Evolutionary conservation across 2,113 vertebrate species (phyloP), one percentile per base, ranked within the genome.

Genomic region (Synchiropus splendidus): DNA sequence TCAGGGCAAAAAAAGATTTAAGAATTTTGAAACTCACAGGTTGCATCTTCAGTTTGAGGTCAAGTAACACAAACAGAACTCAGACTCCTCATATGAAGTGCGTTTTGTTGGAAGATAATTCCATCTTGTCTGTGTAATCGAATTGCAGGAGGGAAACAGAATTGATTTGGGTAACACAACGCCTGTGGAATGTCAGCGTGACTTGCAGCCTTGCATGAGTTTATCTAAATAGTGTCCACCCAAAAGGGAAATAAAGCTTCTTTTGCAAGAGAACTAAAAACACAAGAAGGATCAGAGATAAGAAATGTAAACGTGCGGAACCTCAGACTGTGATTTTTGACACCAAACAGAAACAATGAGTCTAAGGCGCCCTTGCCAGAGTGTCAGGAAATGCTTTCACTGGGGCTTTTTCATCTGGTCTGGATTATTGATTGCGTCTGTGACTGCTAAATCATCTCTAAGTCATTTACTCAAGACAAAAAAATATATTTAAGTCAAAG

Each of bases 321-420:
- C n/a, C n/a, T n/a, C n/a, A n/a, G n/a, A 5, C 4, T 27, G 21
- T 27, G 21, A 8, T 27, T 27, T 27, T 27, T 27, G 21, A 27
- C 21, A 35, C 50, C 36, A 18, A 44, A 6, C 2, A 48, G 9
- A 37, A 31, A 53, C 36, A 50, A 51, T 5, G 21, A 27, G 8
- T 5, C 21, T 42, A 15, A 52, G 60, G 77, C 64, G 56, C 48
- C 59, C 59, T 17, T 46, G 47, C 9, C 39, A 16, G 11, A 43
- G 35, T 40, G 41, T 75, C 64, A 51, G 41, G 9, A 47, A 39
- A 58, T 42, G 11, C 6, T 12, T 41, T 45, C 30, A 42, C n/a
- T 14, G 27, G 35, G 35, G 21, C 4, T 27, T 5, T 27, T 27
- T 27, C 21, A 27, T 27, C 21, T 27, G 21, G 4, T 27, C 21